Conservation (phyloP, 2,888 invertebrate genomes). For the Patella pellucida region DNA sequence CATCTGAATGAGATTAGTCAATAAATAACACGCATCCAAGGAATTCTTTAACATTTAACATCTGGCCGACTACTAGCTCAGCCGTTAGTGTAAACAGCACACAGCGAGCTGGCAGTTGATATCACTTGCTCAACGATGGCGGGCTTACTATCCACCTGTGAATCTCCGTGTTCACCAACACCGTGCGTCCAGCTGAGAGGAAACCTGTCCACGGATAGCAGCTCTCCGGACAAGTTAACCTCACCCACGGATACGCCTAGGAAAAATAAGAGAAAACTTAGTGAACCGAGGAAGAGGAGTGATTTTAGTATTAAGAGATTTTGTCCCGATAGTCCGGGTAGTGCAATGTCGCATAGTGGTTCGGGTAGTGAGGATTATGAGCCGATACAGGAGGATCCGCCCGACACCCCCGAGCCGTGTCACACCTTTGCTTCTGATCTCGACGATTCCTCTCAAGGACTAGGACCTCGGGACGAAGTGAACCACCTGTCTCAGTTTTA, state of each 20-base stretch:
- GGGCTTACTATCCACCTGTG: constrained; percentile 17
- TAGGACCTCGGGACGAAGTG: neutral
- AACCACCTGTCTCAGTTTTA: constrained; percentile 14
- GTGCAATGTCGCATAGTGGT: constrained; percentile 54
- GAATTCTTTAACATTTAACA: constrained; percentile 62
- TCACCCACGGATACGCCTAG: constrained; percentile 44
- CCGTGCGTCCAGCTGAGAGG: neutral
- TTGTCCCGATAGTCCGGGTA: constrained; percentile 57
- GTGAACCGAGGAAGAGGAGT: constrained; percentile 74
- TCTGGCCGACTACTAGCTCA: constrained; percentile 62
- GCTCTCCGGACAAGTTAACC: constrained; percentile 22
- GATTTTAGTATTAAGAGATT: constrained; percentile 65
- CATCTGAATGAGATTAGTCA: constrained; percentile 63
- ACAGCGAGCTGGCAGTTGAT: constrained; percentile 13
- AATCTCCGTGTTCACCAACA: constrained; percentile 7
- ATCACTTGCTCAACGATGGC: constrained; percentile 25
- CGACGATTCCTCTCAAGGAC: constrained; percentile 25
- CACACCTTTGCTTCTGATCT: constrained; percentile 23
- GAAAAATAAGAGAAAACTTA: constrained; percentile 79
- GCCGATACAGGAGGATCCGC: constrained; percentile 43
- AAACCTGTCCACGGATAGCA: constrained; percentile 21
- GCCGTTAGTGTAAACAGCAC: constrained; percentile 19
- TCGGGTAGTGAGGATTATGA: constrained; percentile 49
- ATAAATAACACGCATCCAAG: constrained; percentile 64
- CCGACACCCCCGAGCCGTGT: constrained; percentile 36